Evolutionary conservation across 2,888 invertebrate species (phyloP), one percentile per base, ranked within the genome.

Genomic region (Hydrotaea cyrtoneurina): DNA sequence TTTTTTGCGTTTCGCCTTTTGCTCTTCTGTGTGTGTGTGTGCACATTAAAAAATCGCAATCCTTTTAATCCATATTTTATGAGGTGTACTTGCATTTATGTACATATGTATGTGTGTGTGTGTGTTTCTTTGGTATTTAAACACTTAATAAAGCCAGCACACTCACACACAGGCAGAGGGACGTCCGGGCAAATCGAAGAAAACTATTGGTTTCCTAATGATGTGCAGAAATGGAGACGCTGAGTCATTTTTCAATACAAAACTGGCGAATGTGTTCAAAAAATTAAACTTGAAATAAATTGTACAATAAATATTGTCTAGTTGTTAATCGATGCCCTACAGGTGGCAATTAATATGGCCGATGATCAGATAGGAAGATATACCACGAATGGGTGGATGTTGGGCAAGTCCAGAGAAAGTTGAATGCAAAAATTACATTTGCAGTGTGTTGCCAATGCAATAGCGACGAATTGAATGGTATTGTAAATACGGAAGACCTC

Each of bases 221-320:
- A 31, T 31, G 31, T 31, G 2, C 7, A 31, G 2, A 4, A 31
- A 8, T 26, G n/a, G 64, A 23, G 36, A 71, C 36, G 11, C n/a
- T 46, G 75, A 72, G 55, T 72, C 66, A 76, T 75, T 83, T 79
- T 79, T 72, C 46, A 62, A 66, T 77, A 73, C 19, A 57, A 43
- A 78, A 76, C 64, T 43, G 57, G 17, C 59, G 62, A 66, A 78
- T 57, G 26, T 50, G 15, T 8, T 11, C 53, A 69, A 31, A 78
- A 79, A 79, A 66, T 79, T 83, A 79, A 76, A 83, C 83, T 83
- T 83, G 83, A 83, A 73, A 76, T 79, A 79, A 79, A 79, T 76
- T 64, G 53, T 72, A 66, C 57, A 43, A 59, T 46, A 76, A 82
- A 71, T 62, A 31, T 31, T 31, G 31, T 2, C 31, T 31, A 2